A percentile compares a stretch with the other conserved stretches of the same genome.
These are phyloP conservation scores for Megaceryle torquata DNA, from an alignment of 2,113 vertebrate species.

Conservation along the genomic window DNA sequence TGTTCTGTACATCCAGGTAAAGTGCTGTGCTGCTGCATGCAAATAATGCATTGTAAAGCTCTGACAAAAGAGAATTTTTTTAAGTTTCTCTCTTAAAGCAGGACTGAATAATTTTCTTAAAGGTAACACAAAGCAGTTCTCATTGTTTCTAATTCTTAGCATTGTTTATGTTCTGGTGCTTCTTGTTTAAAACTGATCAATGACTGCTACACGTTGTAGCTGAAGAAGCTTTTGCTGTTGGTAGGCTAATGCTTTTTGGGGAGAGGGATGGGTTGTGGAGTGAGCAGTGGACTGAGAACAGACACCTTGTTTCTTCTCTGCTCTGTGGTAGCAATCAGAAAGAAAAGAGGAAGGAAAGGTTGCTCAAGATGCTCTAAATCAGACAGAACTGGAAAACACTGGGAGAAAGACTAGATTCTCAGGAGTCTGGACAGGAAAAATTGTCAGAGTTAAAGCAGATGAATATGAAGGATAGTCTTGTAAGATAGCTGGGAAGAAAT, in stretches of 20 bases:
- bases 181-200: neutral
- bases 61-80: no score
- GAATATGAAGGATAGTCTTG: neutral
- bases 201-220: neutral
- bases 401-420: neutral
- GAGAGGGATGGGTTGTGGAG: neutral
- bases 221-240: neutral
- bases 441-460: neutral
- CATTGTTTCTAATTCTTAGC: neutral
- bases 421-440: neutral
- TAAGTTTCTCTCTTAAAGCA: neutral
- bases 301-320: neutral
- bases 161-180: neutral
- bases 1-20: conserved; percentile 53
- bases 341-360: neutral
- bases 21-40: neutral
- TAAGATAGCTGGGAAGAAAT: neutral
- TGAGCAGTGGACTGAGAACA: neutral
- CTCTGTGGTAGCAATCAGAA: neutral
- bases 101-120: neutral
- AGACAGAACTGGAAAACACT: neutral
- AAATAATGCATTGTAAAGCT: neutral
- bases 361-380: neutral
- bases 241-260: neutral
- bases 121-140: neutral